Conservation (phyloP, 1,140 invertebrate species). For the Probaryconus sp. region DNA sequence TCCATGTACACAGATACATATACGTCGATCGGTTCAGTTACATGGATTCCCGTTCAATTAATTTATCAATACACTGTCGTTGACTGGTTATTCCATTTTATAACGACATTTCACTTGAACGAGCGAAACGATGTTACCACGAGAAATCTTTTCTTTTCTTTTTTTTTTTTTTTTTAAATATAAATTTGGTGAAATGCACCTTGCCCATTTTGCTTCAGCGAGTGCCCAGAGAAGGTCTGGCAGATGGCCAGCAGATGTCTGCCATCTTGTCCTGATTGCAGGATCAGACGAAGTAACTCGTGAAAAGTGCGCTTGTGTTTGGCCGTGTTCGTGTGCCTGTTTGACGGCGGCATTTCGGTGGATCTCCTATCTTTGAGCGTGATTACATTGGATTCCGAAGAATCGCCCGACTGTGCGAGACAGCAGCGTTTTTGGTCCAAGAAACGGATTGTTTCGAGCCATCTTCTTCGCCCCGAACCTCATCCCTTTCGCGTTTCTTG, state of each 20-base stretch:
- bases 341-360: constrained; percentile 24
- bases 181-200: constrained; percentile 49
- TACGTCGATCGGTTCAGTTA: too few species aligned
- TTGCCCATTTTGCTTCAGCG: constrained; percentile 36
- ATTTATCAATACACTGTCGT: constrained; percentile 42
- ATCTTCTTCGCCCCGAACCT: constrained; percentile 8
- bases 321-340: constrained; percentile 9
- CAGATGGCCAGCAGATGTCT: constrained; percentile 59
- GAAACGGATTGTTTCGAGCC: constrained; percentile 31
- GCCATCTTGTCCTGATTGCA: constrained; percentile 59
- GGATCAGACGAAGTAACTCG: constrained; percentile 50
- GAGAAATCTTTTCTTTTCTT: background rate
- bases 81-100: constrained; percentile 30
- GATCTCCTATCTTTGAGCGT: constrained; percentile 42
- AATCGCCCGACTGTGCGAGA: constrained; percentile 33
- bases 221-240: constrained; percentile 37
- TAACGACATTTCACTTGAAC: constrained; percentile 26
- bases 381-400: constrained; percentile 48
- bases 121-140: constrained; percentile 20
- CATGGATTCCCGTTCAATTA: constrained; percentile 23
- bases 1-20: too few species aligned
- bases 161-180: constrained; percentile 14
- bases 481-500: constrained; percentile 1
- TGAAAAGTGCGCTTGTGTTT: constrained; percentile 39
- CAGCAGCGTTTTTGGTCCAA: constrained; percentile 25